Conservation (phyloP, 92 coral and sea anemone genomes). For the Palythoa grandis region DNA sequence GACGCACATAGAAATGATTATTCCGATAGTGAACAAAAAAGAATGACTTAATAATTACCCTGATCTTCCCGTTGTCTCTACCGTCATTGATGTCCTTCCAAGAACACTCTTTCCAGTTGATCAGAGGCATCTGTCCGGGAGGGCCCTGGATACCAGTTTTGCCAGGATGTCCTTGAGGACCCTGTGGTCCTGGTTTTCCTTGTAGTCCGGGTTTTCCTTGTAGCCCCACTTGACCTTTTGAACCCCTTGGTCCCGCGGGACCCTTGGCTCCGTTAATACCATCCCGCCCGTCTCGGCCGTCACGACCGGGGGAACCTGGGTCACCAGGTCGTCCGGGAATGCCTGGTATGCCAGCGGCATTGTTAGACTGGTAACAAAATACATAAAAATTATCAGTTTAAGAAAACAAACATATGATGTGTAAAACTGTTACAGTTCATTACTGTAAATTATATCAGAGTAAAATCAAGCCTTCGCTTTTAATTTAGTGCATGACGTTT, state of each 20-base stretch:
- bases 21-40: too few relatives aligned
- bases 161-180: conserved; percentile 14
- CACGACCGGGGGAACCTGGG: conserved; percentile 37
- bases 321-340: conserved; percentile 16
- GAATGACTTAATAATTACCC: too few relatives aligned
- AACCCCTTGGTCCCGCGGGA: neutral
- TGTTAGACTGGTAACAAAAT: neutral
- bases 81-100: conserved; percentile 19
- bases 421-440: too few relatives aligned
- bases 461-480: too few relatives aligned
- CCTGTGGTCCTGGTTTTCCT: conserved; percentile 7
- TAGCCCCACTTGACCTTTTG: neutral
- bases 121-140: conserved; percentile 1
- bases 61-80: too few relatives aligned
- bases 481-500: too few relatives aligned
- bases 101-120: too few relatives aligned
- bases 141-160: conserved; percentile 17
- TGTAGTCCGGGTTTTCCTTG: conserved; percentile 14
- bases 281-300: conserved; percentile 34
- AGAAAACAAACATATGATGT: too few relatives aligned
- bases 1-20: too few relatives aligned
- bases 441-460: too few relatives aligned
- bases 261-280: conserved; percentile 3
- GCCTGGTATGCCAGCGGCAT: conserved; percentile 13
- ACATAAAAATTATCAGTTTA: too few relatives aligned